Conservation (phyloP, 2,797 vertebrate genomes). For the Pseudochirops corinnae region DNA sequence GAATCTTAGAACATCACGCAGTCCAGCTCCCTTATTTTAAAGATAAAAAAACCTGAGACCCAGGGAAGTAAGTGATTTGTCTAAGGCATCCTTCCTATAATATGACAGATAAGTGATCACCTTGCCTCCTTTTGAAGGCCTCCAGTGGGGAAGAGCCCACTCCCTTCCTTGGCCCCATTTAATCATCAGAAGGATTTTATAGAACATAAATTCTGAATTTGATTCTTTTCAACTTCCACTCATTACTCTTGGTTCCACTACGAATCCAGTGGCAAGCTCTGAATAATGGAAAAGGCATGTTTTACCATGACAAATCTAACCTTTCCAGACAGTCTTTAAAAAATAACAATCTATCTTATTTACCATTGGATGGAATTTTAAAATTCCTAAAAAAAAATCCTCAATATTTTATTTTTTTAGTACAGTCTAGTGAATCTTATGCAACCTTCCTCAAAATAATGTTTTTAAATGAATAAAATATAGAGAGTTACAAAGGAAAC, state of each 20-base stretch:
- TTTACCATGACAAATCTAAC: not conserved
- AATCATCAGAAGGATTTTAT: not conserved
- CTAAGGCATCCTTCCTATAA: not conserved
- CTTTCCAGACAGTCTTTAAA: not conserved
- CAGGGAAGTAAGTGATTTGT: not conserved
- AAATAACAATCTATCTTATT: not conserved
- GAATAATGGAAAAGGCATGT: not conserved
- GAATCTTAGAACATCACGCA: slow-evolving; percentile 26
- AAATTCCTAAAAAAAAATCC: not conserved
- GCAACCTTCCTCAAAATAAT: no score
- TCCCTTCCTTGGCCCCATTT: not conserved
- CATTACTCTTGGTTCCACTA: not conserved
- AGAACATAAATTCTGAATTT: not conserved
- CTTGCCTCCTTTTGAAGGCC: not conserved
- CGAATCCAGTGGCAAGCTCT: not conserved
- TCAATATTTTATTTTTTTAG: no score
- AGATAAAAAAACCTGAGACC: not conserved
- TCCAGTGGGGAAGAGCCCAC: not conserved
- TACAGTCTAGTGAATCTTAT: no score
- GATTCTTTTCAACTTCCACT: not conserved
- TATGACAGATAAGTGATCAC: not conserved
- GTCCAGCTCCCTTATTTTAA: not conserved
- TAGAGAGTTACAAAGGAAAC: no score
- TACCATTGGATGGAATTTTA: not conserved
- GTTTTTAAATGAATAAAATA: no score